Conservation (phyloP, 2,797 vertebrate genomes). For the Clamator glandarius region DNA sequence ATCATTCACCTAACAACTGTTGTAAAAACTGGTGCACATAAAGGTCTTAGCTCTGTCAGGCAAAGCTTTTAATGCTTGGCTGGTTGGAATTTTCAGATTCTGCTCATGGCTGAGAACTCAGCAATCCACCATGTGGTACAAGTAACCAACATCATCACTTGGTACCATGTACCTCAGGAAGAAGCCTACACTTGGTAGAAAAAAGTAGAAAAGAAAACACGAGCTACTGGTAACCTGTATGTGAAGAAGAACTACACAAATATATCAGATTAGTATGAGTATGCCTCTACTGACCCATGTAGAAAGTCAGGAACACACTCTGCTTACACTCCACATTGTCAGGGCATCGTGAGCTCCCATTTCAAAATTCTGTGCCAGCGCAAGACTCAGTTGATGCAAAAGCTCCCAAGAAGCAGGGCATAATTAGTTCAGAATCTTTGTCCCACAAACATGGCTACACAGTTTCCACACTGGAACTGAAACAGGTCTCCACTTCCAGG, state of each 20-base stretch:
- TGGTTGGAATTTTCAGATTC: neutral
- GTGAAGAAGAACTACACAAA: neutral
- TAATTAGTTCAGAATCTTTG: neutral
- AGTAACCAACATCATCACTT: neutral
- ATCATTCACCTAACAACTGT: neutral
- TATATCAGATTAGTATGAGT: neutral
- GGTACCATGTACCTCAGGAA: neutral
- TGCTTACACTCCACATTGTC: neutral
- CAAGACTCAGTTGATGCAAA: neutral
- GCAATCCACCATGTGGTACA: neutral
- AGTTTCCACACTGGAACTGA: neutral
- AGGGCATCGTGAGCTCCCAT: fast-evolving
- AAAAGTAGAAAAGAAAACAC: neutral
- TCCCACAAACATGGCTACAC: neutral
- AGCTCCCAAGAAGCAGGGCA: neutral
- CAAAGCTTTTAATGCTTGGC: neutral
- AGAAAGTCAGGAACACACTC: neutral
- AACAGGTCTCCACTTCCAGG: neutral
- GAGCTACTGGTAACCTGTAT: neutral
- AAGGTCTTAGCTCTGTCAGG: neutral
- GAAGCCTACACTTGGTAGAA: neutral
- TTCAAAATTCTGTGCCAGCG: neutral
- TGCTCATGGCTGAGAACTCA: neutral
- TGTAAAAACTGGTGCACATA: neutral
- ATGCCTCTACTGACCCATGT: neutral